A percentile compares a stretch with the other conserved stretches of the same genome.
Conservation (phyloP, 2,888 invertebrate species). For the Drosophila vallismaia region DNA sequence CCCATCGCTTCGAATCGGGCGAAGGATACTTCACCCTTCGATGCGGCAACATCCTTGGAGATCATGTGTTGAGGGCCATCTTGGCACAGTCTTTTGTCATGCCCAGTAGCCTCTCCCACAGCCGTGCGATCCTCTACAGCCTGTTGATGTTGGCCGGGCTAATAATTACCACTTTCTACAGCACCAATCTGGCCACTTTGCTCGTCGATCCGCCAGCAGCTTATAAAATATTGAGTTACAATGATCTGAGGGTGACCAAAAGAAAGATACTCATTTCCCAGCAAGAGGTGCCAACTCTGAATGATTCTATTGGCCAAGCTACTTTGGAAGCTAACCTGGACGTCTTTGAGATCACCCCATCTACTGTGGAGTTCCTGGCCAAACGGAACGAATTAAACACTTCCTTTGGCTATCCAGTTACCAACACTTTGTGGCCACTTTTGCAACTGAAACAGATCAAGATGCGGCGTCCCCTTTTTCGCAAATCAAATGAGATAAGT, state of each 20-base stretch:
- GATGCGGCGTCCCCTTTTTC: constrained; percentile 26
- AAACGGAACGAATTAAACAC: constrained; percentile 40
- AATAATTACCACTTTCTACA: constrained; percentile 54
- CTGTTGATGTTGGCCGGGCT: constrained; percentile 51
- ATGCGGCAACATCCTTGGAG: constrained; percentile 20
- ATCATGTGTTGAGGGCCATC: constrained; percentile 63
- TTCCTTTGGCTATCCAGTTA: constrained; percentile 52
- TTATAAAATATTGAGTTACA: constrained; percentile 50
- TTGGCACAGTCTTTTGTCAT: constrained; percentile 65
- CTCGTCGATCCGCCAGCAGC: constrained; percentile 59
- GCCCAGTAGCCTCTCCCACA: constrained; percentile 16
- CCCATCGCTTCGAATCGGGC: constrained; percentile 21
- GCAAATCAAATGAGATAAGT: constrained; percentile 37
- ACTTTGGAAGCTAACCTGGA: constrained; percentile 24
- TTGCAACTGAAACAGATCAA: constrained; percentile 44
- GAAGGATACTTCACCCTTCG: background rate
- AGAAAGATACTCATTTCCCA: constrained; percentile 49
- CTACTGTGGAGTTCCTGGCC: constrained; percentile 30
- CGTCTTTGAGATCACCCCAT: constrained; percentile 32
- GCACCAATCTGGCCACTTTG: constrained; percentile 58
- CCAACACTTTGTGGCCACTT: constrained; percentile 50
- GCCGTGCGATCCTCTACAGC: constrained; percentile 49
- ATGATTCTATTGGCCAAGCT: background rate
- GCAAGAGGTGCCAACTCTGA: constrained; percentile 21
- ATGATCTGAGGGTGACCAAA: constrained; percentile 55